Evolutionary conservation across 2,888 invertebrate genomes (phyloP).

Genomic region (Macaria liturata): DNA sequence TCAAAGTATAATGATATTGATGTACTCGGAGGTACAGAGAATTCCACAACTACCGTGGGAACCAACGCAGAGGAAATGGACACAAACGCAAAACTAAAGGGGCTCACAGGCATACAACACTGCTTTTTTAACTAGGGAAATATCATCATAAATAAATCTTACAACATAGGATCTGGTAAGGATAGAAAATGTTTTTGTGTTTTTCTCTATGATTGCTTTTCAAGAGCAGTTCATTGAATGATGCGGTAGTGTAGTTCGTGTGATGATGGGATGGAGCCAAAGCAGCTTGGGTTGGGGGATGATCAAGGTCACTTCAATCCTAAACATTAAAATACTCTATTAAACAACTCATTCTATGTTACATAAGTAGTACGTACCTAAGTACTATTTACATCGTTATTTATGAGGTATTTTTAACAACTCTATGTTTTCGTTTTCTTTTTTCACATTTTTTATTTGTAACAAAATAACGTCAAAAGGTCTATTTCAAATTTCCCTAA

Average conservation of each 20-base stretch:
- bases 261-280: conserved; percentile 58
- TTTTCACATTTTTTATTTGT: conserved; percentile 43
- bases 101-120: no score
- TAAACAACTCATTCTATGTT: conserved; percentile 58
- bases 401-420: conserved; percentile 71
- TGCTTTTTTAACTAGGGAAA: no score
- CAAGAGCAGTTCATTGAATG: no score
- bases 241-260: no score
- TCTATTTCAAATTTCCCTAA: conserved; percentile 65
- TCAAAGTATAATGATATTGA: conserved; percentile 35
- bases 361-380: conserved; percentile 48
- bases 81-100: no score
- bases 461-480: conserved; percentile 55
- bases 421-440: conserved; percentile 43
- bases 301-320: conserved; percentile 81
- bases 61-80: no score
- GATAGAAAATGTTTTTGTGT: no score
- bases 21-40: conserved; percentile 4
- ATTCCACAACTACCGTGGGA: no score
- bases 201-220: no score
- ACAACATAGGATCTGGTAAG: no score
- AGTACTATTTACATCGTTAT: conserved; percentile 55
- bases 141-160: no score
- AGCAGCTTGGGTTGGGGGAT: conserved; percentile 76
- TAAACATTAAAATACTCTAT: conserved; percentile 72